Evolutionary conservation across 2,797 vertebrate genomes (phyloP).

Genomic region (Acanthopagrus latus): DNA sequence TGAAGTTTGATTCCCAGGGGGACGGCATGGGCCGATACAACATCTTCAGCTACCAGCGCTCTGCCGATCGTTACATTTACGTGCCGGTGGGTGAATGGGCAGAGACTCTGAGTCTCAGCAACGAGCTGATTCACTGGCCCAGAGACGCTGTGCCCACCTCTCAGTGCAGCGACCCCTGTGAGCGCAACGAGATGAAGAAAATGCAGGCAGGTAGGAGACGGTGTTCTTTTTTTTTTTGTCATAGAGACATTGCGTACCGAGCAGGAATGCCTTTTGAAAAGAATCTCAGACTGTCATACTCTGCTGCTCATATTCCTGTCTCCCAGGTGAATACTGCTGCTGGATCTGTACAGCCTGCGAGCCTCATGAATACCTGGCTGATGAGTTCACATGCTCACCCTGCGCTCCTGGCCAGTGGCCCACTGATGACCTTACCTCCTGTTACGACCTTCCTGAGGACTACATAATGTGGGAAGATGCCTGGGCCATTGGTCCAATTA

Average conservation of each 20-base stretch:
- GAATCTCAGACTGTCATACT: constrained; percentile 40
- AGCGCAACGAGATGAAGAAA: constrained; percentile 98
- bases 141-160: constrained; percentile 89
- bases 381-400: constrained; percentile 96
- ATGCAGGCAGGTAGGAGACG: constrained; percentile 93
- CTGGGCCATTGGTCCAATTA: constrained; percentile 97
- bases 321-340: constrained; percentile 93
- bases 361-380: constrained; percentile 92
- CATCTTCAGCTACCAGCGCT: constrained; percentile 96
- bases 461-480: constrained; percentile 99
- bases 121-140: constrained; percentile 94
- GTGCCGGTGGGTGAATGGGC: constrained; percentile 96
- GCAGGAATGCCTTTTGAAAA: constrained; percentile 40
- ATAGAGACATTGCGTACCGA: neutral
- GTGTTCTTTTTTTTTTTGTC: constrained; percentile 36
- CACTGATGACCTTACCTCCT: constrained; percentile 90
- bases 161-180: constrained; percentile 98
- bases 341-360: constrained; percentile 99
- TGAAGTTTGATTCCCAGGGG: constrained; percentile 96
- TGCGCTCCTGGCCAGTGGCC: constrained; percentile 97
- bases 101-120: constrained; percentile 91
- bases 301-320: constrained; percentile 42
- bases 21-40: constrained; percentile 97
- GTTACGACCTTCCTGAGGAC: constrained; percentile 97
- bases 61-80: constrained; percentile 89